Evolutionary conservation across 2,113 vertebrate genomes (phyloP).

Genomic region (Leptocoma aspasia): DNA sequence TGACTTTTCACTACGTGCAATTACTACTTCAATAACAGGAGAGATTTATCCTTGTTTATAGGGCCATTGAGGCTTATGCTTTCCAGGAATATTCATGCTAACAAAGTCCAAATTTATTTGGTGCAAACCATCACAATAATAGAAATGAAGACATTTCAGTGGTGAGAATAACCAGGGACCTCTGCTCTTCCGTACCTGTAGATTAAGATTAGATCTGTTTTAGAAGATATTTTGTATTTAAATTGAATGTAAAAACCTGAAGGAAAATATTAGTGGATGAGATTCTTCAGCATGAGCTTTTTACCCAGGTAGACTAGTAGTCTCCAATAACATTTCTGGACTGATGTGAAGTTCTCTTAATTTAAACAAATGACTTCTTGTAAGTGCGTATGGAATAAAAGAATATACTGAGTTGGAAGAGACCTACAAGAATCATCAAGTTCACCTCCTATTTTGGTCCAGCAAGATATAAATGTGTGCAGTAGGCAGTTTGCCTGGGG

Average conservation of each 20-base stretch:
- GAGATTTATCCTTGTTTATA: not conserved
- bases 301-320: not conserved
- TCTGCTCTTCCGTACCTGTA: not conserved
- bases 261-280: not conserved
- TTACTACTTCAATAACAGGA: not conserved
- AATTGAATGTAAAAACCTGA: not conserved
- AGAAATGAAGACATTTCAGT: not conserved
- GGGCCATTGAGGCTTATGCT: not conserved
- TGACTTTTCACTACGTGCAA: not conserved
- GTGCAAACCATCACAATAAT: not conserved
- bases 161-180: not conserved
- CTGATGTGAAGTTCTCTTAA: not conserved
- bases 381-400: not conserved
- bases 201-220: not conserved
- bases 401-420: not conserved
- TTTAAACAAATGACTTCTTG: not conserved
- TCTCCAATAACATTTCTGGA: not conserved
- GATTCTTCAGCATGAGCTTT: not conserved
- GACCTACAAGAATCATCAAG: not conserved
- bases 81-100: not conserved
- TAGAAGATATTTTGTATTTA: not conserved
- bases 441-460: not conserved
- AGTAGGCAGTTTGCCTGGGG: not conserved
- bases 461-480: not conserved
- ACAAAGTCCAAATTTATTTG: not conserved